phyloP scores from a whole-genome alignment of 2,113 vertebrate genomes.

The Irena cyanogastra region DNA sequence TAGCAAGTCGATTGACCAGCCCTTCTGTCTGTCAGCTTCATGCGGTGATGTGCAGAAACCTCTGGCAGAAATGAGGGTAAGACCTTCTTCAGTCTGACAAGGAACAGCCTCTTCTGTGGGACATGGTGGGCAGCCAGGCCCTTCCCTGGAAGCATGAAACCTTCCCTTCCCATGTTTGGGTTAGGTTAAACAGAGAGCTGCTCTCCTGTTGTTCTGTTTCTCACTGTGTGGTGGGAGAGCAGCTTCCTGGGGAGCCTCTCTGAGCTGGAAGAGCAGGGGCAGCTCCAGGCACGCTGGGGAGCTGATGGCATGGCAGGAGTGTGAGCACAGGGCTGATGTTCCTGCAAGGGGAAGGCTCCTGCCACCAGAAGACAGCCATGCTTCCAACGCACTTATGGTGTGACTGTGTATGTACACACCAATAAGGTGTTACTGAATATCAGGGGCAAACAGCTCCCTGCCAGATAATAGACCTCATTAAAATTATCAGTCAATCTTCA shows the following conservation, averaged over 20 bases:
- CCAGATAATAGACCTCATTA: background rate
- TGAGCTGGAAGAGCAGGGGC: background rate
- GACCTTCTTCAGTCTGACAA: rapidly evolving
- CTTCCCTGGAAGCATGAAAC: background rate
- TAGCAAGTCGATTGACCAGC: background rate
- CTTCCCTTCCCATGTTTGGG: background rate
- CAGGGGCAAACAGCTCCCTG: background rate
- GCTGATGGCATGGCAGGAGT: rapidly evolving
- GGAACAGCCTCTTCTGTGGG: rapidly evolving
- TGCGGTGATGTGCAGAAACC: background rate
- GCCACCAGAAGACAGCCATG: rapidly evolving
- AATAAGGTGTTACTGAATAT: rapidly evolving
- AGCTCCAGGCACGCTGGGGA: background rate
- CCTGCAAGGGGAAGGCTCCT: background rate
- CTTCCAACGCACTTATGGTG: rapidly evolving
- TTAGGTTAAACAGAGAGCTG: background rate
- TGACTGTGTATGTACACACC: rapidly evolving
- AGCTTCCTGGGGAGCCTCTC: background rate
- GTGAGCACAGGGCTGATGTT: background rate
- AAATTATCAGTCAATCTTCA: background rate
- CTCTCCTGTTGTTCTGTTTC: background rate
- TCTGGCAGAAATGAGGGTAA: background rate
- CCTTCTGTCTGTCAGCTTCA: background rate
- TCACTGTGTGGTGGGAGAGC: background rate
- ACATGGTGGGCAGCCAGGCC: rapidly evolving